Conservation (phyloP, 2,113 vertebrate species). For the Python bivittatus region DNA sequence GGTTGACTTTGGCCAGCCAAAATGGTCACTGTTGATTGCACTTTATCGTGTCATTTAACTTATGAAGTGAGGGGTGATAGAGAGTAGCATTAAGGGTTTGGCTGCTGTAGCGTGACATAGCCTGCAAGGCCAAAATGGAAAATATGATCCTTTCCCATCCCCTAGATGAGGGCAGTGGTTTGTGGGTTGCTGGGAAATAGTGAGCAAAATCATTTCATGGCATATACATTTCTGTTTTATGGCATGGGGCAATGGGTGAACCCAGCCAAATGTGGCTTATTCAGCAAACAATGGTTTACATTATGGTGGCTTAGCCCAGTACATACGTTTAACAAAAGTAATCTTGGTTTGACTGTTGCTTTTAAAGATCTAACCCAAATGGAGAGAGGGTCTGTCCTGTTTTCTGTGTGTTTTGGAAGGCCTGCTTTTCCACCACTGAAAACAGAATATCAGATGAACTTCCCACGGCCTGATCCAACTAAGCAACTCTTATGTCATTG, state of each 20-base stretch:
- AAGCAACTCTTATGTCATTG: too few relatives aligned
- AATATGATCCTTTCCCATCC: slow-evolving; percentile 65
- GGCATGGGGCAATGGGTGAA: neutral
- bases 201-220: neutral
- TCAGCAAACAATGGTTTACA: neutral
- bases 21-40: slow-evolving; percentile 24
- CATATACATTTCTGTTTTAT: slow-evolving; percentile 52
- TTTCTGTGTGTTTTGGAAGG: too few relatives aligned
- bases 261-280: neutral
- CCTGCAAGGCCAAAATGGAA: slow-evolving; percentile 56
- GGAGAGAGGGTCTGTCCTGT: too few relatives aligned
- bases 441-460: too few relatives aligned
- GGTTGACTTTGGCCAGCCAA: slow-evolving; percentile 34
- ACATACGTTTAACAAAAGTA: neutral
- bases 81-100: slow-evolving; percentile 63
- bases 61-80: slow-evolving; percentile 62
- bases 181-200: slow-evolving; percentile 29
- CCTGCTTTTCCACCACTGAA: too few relatives aligned
- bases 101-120: slow-evolving; percentile 65
- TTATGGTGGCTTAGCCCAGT: neutral
- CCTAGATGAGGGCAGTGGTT: slow-evolving; percentile 29
- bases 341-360: too few relatives aligned
- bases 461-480: too few relatives aligned
- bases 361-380: too few relatives aligned
- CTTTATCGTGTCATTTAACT: slow-evolving; percentile 51